Conservation (phyloP, 2,797 vertebrate species). For the Setipinna tenuifilis region DNA sequence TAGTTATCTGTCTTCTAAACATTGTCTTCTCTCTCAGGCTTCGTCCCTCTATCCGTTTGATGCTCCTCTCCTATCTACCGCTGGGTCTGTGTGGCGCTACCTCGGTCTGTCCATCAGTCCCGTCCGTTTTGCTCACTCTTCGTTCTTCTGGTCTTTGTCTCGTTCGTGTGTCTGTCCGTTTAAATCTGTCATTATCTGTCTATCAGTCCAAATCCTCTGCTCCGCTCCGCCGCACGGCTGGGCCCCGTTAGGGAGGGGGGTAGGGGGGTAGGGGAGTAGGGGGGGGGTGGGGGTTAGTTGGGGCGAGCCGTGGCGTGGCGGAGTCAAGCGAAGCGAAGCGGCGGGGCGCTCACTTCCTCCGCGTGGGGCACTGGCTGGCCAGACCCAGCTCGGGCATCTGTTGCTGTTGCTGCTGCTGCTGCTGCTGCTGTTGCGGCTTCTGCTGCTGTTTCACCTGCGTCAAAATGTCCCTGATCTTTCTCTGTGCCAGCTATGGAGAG, state of each 20-base stretch:
- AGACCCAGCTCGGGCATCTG: conserved; percentile 49
- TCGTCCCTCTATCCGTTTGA: conserved; percentile 56
- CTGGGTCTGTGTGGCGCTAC: conserved; percentile 75
- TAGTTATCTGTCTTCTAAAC: conserved; percentile 57
- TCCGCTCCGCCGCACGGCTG: conserved; percentile 63
- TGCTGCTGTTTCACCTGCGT: conserved; percentile 93
- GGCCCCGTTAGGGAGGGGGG: neutral
- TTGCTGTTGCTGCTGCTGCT: conserved; percentile 60
- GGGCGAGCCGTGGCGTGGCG: too few relatives aligned
- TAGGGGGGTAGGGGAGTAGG: neutral
- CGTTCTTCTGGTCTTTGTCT: conserved; percentile 14
- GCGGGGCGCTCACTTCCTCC: conserved; percentile 73
- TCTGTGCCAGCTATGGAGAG: conserved; percentile 85
- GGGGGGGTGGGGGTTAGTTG: neutral
- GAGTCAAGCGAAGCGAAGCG: conserved; percentile 18
- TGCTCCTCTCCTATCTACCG: conserved; percentile 68
- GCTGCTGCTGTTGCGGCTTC: conserved; percentile 67
- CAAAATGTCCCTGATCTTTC: conserved; percentile 95
- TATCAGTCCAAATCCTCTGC: conserved; percentile 58
- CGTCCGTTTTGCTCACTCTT: conserved; percentile 44
- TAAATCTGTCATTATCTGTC: conserved; percentile 47
- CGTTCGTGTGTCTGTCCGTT: conserved; percentile 61
- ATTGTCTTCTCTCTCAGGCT: conserved; percentile 59
- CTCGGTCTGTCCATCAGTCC: conserved; percentile 62
- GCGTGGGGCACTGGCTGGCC: conserved; percentile 54